A percentile compares a stretch with the other conserved stretches of the same genome.
Evolutionary conservation across 2,888 invertebrate genomes (phyloP).

Genomic region (Drosophila anomalata): DNA sequence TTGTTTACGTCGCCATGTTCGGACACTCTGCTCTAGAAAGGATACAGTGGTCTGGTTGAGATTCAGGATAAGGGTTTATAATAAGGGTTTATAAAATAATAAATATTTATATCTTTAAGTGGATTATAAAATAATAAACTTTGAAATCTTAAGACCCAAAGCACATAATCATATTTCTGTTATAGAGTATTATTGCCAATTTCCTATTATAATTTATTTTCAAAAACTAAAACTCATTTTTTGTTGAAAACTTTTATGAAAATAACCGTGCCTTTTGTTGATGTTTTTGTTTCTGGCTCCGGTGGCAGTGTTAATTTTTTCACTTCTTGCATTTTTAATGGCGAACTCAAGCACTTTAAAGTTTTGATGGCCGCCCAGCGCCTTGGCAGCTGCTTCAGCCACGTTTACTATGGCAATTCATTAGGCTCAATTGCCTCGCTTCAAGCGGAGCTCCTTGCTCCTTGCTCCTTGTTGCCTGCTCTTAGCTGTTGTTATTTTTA

Average conservation of each 20-base stretch:
- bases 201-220: constrained; percentile 5
- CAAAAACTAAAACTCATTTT: constrained; percentile 18
- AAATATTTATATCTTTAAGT: not conserved
- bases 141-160: not conserved
- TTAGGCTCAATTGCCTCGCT: constrained; percentile 60
- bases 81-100: not conserved
- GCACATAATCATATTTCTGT: constrained; percentile 3
- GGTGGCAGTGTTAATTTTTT: constrained; percentile 31
- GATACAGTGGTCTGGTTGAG: constrained; percentile 1
- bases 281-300: constrained; percentile 25
- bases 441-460: constrained; percentile 4
- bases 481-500: constrained; percentile 31
- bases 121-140: not conserved
- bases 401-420: constrained; percentile 68
- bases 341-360: constrained; percentile 64
- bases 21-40: constrained; percentile 7
- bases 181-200: constrained; percentile 13
- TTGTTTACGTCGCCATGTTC: constrained; percentile 60
- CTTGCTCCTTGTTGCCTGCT: constrained; percentile 7
- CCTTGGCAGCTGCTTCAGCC: constrained; percentile 56
- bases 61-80: not conserved
- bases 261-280: constrained; percentile 15
- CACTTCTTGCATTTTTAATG: constrained; percentile 36
- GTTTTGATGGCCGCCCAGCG: constrained; percentile 60
- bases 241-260: constrained; percentile 9